Evolutionary conservation across 2,797 vertebrate species (phyloP).

Genomic region (Etheostoma perlongum): DNA sequence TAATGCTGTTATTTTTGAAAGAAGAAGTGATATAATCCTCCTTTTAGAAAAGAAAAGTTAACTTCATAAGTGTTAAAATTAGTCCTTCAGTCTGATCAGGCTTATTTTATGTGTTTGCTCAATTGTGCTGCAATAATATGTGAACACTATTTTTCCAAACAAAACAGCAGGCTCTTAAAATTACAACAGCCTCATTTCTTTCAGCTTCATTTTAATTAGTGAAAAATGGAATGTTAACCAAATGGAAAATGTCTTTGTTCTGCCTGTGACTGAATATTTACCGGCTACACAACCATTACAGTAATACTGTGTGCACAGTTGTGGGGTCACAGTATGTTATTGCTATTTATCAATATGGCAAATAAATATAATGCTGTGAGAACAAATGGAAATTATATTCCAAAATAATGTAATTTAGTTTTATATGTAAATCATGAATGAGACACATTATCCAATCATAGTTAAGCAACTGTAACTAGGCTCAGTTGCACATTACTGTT

Average conservation of each 20-base stretch:
- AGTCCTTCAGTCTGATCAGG: conserved; percentile 13
- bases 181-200: conserved; percentile 39
- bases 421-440: not conserved
- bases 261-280: conserved; percentile 9
- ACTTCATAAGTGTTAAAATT: not conserved
- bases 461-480: not conserved
- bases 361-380: not conserved
- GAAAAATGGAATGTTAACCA: conserved; percentile 39
- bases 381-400: conserved; percentile 3
- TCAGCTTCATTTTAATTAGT: conserved; percentile 55
- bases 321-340: not conserved
- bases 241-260: conserved; percentile 15
- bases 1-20: not conserved
- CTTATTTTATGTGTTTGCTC: conserved; percentile 37
- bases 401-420: not conserved
- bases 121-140: conserved; percentile 32
- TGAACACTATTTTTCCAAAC: conserved; percentile 21
- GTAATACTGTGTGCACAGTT: not conserved
- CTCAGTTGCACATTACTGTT: not conserved
- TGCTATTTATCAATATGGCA: not conserved
- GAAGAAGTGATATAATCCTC: not conserved
- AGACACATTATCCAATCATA: conserved; percentile 1
- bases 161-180: conserved; percentile 44
- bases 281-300: not conserved
- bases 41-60: not conserved